Conservation (phyloP, 2,888 invertebrate genomes). For the Drosophila atroscutellata region DNA sequence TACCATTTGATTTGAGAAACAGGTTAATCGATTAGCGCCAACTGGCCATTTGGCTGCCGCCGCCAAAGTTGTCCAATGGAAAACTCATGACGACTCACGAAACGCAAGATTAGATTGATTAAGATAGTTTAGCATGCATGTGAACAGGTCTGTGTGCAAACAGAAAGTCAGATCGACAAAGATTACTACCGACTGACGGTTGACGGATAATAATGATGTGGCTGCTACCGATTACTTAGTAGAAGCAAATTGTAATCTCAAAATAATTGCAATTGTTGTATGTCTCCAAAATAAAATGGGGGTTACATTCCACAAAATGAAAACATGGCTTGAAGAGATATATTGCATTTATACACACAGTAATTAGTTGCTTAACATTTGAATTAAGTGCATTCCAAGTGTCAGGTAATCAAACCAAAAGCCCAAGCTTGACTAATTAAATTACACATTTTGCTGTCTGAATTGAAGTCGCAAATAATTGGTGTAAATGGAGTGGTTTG, state of each 20-base stretch:
- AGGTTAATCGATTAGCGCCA: neutral
- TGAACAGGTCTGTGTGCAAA: constrained; percentile 17
- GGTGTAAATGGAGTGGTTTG: neutral
- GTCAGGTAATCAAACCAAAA: neutral
- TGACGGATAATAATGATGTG: constrained; percentile 19
- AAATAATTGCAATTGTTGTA: constrained; percentile 3
- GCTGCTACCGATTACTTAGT: neutral
- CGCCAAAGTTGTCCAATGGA: constrained; percentile 11
- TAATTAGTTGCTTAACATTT: neutral
- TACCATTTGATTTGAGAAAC: constrained; percentile 18
- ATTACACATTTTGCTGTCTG: too few relatives aligned
- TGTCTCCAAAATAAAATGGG: constrained; percentile 4
- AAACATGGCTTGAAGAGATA: neutral
- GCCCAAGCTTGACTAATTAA: neutral
- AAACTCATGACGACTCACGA: constrained; percentile 20
- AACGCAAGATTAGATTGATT: neutral
- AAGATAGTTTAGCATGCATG: neutral
- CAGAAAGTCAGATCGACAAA: neutral
- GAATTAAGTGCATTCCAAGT: neutral
- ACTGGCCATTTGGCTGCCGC: neutral
- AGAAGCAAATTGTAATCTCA: constrained; percentile 9
- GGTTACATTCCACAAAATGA: neutral
- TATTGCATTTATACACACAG: neutral
- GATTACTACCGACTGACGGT: neutral
- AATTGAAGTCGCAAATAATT: neutral